Evolutionary conservation across 2,888 invertebrate species (phyloP), one percentile per base, ranked within the genome.

Genomic region (Argyresthia goedartella): DNA sequence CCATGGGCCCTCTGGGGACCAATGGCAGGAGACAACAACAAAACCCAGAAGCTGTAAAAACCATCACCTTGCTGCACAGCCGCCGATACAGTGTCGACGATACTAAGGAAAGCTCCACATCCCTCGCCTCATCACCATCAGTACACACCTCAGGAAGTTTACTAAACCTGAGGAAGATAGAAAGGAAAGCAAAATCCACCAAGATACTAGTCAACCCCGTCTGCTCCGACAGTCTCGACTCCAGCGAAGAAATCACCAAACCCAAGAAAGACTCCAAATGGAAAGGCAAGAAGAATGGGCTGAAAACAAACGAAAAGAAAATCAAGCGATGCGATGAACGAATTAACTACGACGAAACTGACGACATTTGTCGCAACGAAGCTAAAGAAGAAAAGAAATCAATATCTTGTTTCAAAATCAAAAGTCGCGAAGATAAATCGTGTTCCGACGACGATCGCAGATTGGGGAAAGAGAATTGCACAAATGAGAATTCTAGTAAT

Each of bases 1-100:
- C 88, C 69, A 81, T 87, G 88, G 85, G 88, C 68, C 81, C 89
- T 77, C 71, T 89, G 63, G 72, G 86, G 67, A 67, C 84, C 64
- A 71, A 75, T 66, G 63, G 73, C 72, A 76, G 78, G 78, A 61
- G 77, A 67, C 67, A 87, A 66, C 76, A 73, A 56, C 69, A 67
- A 56, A 68, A 71, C 55, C 57, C 73, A 50, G 73, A 79, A 53
- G 64, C 70, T 42, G 74, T 79, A 71, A 81, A 81, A 67, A 66
- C 76, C 48, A 69, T 80, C 41, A 76, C 76, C 60, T 61, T 81
- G 47, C 60, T 76, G 54, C 71, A 71, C 60, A 67, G 70, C 54
- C 71, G 71, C 48, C 69, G 67, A 50, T 65, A 71, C 50, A 78
- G 71, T 13, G 53, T 56, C 55, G 77, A 76, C 42, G 77, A 73